Evolutionary conservation across 2,797 vertebrate genomes (phyloP), one percentile per base, ranked within the genome.

Genomic region (Epinephelus awoara): DNA sequence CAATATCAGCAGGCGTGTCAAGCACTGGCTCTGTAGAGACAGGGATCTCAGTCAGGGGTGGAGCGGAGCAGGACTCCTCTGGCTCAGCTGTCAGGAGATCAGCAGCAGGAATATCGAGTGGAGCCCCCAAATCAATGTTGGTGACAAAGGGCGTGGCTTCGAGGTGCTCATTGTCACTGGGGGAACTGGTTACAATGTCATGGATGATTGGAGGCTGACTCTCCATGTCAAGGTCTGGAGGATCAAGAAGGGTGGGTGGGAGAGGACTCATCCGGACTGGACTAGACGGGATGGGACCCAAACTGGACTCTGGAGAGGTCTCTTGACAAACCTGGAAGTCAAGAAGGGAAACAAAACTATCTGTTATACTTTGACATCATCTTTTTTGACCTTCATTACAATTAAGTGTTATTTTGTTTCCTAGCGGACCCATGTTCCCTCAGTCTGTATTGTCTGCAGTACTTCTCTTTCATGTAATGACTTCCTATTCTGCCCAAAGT

Each of bases 151-250:
- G 93, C 21, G 87, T 92, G 64, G 89, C 85, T 5, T 92, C 91
- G 0, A 93, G 89, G 51, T 84, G 90, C 57, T 96, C 94, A 5
- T 91, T 93, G 91, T 96, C 95, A 72, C 91, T 86, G 29, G 95
- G 95, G 4, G 95, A 96, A 78, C 90, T 95, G 79, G 95, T 93
- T 19, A 95, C 93, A 0, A 95, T 96, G 68, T 95, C 94, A 15
- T 95, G 95, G 66, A 95, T 95, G 52, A 96, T 61, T 2, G 95
- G 95, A 76, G 95, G 85, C 73, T 95, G 94, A 77, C 93, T 95
- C 71, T 96, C 95, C 25, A 74, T 50, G 82, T 95, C 94, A 0
- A 75, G 21, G 72, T 94, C 94, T 18, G 59, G 42, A 19, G 79
- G 57, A 9, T 87, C 71, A 0, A 85, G 66, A 17, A 64, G 75